phyloP scores from a whole-genome alignment of 2,797 vertebrate species.

The Todus mexicanus region DNA sequence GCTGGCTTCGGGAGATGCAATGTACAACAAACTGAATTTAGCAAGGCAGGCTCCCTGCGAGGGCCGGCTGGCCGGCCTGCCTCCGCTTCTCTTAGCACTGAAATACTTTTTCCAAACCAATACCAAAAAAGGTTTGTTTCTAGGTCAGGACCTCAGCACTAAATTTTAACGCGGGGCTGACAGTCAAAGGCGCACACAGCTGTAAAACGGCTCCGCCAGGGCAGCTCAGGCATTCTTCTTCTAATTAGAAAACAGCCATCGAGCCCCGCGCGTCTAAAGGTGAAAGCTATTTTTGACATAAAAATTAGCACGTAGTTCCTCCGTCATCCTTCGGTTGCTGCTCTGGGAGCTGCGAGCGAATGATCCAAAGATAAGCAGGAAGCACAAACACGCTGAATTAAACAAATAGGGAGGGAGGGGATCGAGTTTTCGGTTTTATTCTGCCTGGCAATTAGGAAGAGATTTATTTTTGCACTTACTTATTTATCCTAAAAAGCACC shows the following conservation, averaged over 20 bases:
- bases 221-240: slow-evolving; percentile 28
- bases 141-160: slow-evolving; percentile 57
- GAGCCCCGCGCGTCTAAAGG: slow-evolving; percentile 28
- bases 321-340: slow-evolving; percentile 23
- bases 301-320: slow-evolving; percentile 53
- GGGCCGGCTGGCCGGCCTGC: neutral
- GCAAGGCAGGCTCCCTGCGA: neutral
- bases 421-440: neutral
- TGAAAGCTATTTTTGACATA: slow-evolving; percentile 57
- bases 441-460: neutral
- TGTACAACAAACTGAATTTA: fast-evolving
- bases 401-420: neutral
- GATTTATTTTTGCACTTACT: neutral
- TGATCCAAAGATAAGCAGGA: slow-evolving; percentile 19
- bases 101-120: slow-evolving; percentile 41
- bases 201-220: neutral
- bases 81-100: neutral
- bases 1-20: neutral
- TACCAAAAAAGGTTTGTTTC: slow-evolving; percentile 64
- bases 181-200: slow-evolving; percentile 29
- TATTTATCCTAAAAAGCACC: neutral
- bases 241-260: slow-evolving; percentile 21
- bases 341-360: neutral
- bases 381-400: neutral
- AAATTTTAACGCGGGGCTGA: slow-evolving; percentile 24